phyloP scores from a whole-genome alignment of 2,113 vertebrate species.

The Clinocottus analis region DNA sequence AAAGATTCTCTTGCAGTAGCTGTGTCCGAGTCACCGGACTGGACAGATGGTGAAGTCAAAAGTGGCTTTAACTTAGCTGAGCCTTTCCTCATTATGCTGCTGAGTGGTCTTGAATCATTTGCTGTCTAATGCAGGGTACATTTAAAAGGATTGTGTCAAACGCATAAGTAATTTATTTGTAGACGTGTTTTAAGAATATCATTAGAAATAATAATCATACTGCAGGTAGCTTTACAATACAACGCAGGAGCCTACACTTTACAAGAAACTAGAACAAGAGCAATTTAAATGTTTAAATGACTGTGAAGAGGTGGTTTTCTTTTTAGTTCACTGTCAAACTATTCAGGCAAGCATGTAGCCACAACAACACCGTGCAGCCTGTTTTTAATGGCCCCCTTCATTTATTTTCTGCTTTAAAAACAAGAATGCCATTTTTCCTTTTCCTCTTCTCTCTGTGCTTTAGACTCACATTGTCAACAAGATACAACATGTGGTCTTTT shows the following conservation, averaged over 20 bases:
- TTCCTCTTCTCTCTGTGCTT: slow-evolving; percentile 1
- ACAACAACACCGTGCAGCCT: no score
- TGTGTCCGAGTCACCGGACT: slow-evolving; percentile 2
- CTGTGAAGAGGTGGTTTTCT: neutral
- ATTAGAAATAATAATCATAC: neutral
- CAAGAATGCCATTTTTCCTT: neutral
- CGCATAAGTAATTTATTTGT: neutral
- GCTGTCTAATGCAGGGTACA: neutral
- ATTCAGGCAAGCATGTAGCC: neutral
- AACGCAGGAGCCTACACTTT: neutral
- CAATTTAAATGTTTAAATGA: neutral
- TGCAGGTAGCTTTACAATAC: neutral
- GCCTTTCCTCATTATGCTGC: slow-evolving; percentile 25
- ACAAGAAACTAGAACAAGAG: neutral
- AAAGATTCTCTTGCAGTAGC: neutral
- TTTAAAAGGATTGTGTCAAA: neutral
- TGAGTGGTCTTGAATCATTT: neutral
- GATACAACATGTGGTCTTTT: neutral
- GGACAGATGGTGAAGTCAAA: slow-evolving; percentile 48
- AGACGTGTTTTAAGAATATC: neutral
- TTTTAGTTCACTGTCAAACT: neutral
- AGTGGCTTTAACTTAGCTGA: slow-evolving; percentile 39
- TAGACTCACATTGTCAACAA: neutral
- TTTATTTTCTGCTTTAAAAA: slow-evolving; percentile 25
- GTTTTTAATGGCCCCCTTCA: neutral